Evolutionary conservation across 2,113 vertebrate genomes (phyloP).

Genomic region (Eudyptes chrysolophus): DNA sequence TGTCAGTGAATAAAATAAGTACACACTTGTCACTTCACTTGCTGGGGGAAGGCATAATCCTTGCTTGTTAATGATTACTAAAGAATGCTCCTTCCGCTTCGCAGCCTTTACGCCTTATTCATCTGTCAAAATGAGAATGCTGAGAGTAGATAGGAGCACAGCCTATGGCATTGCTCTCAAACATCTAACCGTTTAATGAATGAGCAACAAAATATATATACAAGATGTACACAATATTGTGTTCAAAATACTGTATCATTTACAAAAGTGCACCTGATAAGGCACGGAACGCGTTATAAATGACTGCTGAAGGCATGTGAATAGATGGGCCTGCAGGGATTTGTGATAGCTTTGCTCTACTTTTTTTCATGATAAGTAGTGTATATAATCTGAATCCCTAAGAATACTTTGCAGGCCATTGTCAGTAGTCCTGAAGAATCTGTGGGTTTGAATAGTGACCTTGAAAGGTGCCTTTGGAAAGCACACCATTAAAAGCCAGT

Average conservation of each 20-base stretch:
- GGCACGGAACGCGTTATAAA: neutral
- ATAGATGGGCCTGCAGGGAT: neutral
- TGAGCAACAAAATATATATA: neutral
- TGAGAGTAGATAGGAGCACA: neutral
- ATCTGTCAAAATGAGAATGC: neutral
- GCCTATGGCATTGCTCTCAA: neutral
- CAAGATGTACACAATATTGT: neutral
- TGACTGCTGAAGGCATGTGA: neutral
- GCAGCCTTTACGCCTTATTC: neutral
- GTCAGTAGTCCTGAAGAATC: neutral
- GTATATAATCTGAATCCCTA: neutral
- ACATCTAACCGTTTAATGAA: neutral
- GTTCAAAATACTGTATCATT: neutral
- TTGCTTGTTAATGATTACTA: neutral
- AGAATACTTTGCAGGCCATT: neutral
- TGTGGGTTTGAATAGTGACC: neutral
- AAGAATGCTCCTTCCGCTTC: neutral
- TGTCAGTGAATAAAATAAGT: constrained; percentile 3
- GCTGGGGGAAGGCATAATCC: constrained; percentile 1
- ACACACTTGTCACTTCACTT: constrained; percentile 8
- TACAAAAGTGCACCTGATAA: neutral
- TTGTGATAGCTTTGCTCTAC: neutral
- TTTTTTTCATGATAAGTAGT: neutral
- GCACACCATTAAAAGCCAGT: neutral
- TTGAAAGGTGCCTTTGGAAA: neutral